Conservation (phyloP, 1,140 invertebrate species). For the Microplitis mediator region DNA sequence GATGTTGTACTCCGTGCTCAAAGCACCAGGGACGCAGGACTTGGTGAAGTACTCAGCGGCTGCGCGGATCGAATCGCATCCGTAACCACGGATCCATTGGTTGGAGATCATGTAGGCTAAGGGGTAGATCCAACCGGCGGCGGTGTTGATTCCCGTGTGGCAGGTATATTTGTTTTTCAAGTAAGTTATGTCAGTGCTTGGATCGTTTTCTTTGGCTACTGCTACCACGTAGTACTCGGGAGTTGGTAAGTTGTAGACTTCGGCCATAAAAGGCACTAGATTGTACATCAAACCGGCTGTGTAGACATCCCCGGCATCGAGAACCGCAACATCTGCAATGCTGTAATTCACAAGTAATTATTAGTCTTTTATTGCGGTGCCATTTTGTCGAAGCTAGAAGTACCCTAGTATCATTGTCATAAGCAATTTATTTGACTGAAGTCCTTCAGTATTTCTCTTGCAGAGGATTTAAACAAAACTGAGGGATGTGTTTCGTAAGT, state of each 20-base stretch:
- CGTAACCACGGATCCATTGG: conserved; percentile 89
- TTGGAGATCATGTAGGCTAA: conserved; percentile 92
- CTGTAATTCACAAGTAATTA: conserved; percentile 43
- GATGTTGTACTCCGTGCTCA: conserved; percentile 81
- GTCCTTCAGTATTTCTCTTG: too few species aligned
- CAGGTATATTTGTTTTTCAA: conserved; percentile 88
- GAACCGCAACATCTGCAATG: conserved; percentile 83
- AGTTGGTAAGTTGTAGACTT: conserved; percentile 85
- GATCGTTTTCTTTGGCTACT: conserved; percentile 87
- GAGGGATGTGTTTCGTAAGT: too few species aligned
- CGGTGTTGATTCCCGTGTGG: conserved; percentile 88
- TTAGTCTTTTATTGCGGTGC: not conserved
- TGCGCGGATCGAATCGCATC: conserved; percentile 86
- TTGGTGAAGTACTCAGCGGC: conserved; percentile 93
- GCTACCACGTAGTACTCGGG: conserved; percentile 94
- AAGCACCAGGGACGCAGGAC: conserved; percentile 87
- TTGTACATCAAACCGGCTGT: conserved; percentile 82
- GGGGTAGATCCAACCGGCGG: conserved; percentile 95
- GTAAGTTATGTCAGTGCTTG: conserved; percentile 85
- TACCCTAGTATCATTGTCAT: too few species aligned
- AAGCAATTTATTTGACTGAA: too few species aligned
- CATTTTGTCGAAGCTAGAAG: not conserved
- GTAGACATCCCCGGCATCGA: conserved; percentile 94
- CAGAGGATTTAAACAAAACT: too few species aligned
- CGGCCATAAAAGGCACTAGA: conserved; percentile 85